Conservation (phyloP, 92 coral and sea anemone species). For the Desmophyllum pertusum region DNA sequence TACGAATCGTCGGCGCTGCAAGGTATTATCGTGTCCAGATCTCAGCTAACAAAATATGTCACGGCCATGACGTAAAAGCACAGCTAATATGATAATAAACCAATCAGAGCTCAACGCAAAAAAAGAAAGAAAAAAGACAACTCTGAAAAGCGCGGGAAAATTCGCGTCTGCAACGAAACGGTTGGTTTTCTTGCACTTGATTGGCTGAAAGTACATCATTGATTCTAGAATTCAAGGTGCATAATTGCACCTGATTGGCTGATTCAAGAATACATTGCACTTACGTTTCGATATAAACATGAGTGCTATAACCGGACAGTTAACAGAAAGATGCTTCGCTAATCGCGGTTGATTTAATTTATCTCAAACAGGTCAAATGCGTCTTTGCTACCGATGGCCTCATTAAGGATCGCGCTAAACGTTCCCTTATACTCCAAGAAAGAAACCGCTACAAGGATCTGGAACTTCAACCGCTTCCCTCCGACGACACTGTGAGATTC, state of each 20-base stretch:
- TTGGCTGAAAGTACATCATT: too few species aligned
- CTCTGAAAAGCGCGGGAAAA: too few species aligned
- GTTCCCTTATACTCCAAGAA: conserved; percentile 10
- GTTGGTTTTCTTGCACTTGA: neutral
- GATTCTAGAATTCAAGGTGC: too few species aligned
- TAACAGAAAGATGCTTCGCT: neutral
- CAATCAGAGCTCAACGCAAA: too few species aligned
- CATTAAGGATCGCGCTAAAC: neutral
- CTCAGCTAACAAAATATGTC: too few species aligned
- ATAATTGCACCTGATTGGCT: too few species aligned
- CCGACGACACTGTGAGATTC: conserved; percentile 42
- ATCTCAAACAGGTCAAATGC: conserved; percentile 39
- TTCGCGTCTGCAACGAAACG: neutral
- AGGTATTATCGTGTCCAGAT: too few species aligned
- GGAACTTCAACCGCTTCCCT: conserved; percentile 41
- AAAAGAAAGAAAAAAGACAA: too few species aligned
- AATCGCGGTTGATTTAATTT: neutral
- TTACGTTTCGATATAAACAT: too few species aligned
- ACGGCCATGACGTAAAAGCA: too few species aligned
- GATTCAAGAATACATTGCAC: neutral
- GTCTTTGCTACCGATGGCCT: conserved; percentile 60
- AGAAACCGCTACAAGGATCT: conserved; percentile 26
- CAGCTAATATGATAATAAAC: too few species aligned
- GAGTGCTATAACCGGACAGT: neutral
- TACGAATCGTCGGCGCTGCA: neutral